phyloP scores from a whole-genome alignment of 2,797 vertebrate genomes.

The Chanos chanos region DNA sequence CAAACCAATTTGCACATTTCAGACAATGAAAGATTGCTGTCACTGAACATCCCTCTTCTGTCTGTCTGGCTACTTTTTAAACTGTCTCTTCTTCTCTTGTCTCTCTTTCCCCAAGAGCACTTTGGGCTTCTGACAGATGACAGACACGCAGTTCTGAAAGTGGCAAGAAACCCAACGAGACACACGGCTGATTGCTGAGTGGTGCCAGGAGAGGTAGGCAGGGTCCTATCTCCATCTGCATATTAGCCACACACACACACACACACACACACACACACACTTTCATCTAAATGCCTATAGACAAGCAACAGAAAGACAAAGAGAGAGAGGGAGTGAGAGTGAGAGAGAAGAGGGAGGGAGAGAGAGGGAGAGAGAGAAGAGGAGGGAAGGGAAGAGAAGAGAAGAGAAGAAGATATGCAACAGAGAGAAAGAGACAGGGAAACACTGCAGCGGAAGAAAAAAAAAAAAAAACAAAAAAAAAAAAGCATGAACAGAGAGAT shows the following conservation, averaged over 20 bases:
- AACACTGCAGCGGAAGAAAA: not conserved
- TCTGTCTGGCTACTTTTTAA: conserved; percentile 20
- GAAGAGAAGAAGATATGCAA: not conserved
- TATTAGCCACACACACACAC: too few relatives aligned
- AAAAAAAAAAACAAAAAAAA: not conserved
- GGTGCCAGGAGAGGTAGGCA: too few relatives aligned
- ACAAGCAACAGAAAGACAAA: too few relatives aligned
- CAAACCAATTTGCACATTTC: conserved; percentile 18
- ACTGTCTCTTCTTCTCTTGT: not conserved
- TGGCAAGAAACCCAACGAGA: too few relatives aligned
- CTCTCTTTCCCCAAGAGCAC: too few relatives aligned
- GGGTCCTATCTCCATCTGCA: too few relatives aligned
- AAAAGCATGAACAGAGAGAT: not conserved
- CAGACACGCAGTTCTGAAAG: too few relatives aligned
- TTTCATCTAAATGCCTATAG: too few relatives aligned
- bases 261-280: not conserved
- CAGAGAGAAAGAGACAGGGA: not conserved
- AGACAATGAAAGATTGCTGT: conserved; percentile 1
- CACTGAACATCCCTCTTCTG: conserved; percentile 1
- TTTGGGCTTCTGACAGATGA: conserved; percentile 2
- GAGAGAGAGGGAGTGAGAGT: not conserved
- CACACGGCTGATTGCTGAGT: too few relatives aligned
- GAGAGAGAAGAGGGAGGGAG: not conserved
- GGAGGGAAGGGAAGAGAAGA: not conserved
- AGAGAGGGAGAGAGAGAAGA: not conserved